Percentiles rank a stretch among this genome's conserved stretches.
Evolutionary conservation across 2,113 vertebrate species (phyloP).

Genomic region (Antennarius striatus): DNA sequence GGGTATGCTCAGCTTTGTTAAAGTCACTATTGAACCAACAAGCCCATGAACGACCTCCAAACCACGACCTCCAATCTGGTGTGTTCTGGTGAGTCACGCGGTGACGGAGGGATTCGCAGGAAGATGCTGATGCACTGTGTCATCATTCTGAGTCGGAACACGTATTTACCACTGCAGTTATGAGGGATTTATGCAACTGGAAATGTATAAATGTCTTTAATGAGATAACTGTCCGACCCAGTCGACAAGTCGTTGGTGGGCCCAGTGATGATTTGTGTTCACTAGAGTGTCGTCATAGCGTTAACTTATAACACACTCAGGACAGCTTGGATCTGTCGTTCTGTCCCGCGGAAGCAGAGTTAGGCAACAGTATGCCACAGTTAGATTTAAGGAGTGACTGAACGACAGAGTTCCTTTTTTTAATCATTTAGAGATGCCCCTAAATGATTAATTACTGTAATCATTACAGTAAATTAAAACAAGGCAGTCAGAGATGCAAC

Average conservation of each 20-base stretch:
- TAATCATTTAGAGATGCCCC: too few relatives aligned
- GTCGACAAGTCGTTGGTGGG: neutral
- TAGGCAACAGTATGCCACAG: too few relatives aligned
- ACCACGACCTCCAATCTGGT: neutral
- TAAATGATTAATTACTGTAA: too few relatives aligned
- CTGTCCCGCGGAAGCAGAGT: too few relatives aligned
- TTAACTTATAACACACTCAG: neutral
- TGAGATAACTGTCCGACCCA: slow-evolving; percentile 20
- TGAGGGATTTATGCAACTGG: slow-evolving; percentile 31
- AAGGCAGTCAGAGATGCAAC: too few relatives aligned
- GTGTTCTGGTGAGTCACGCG: slow-evolving; percentile 9
- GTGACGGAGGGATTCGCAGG: neutral
- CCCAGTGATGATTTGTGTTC: slow-evolving; percentile 6
- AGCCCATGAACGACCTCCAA: neutral
- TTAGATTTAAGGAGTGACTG: too few relatives aligned
- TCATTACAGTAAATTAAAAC: too few relatives aligned
- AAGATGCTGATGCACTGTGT: slow-evolving; percentile 3
- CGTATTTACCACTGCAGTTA: slow-evolving; percentile 27
- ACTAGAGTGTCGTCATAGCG: neutral
- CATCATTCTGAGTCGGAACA: slow-evolving; percentile 16
- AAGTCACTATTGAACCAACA: too few relatives aligned
- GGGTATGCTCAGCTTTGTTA: too few relatives aligned
- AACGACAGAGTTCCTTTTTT: too few relatives aligned
- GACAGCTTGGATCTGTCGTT: too few relatives aligned
- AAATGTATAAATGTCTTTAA: slow-evolving; percentile 17